These are phyloP conservation scores for Eulemur rufifrons DNA, from an alignment of 2,113 vertebrate genomes.

Conservation along the genomic window DNA sequence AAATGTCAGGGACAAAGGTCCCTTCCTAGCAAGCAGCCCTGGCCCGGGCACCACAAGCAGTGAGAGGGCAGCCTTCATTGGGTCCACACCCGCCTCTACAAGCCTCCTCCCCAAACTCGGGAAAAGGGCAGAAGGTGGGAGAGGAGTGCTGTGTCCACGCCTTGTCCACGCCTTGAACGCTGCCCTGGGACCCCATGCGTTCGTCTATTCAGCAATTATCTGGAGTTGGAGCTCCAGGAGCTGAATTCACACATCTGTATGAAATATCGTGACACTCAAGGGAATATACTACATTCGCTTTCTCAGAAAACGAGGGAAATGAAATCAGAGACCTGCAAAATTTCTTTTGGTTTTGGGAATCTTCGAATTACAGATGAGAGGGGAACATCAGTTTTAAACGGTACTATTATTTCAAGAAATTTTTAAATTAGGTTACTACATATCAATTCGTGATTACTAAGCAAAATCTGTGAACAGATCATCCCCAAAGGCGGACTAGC, in stretches of 20 bases:
- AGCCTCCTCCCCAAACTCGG: neutral
- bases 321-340: neutral
- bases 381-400: neutral
- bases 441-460: neutral
- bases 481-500: neutral
- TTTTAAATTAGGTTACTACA: neutral
- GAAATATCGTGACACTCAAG: neutral
- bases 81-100: neutral
- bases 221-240: neutral
- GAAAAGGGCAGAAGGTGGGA: neutral
- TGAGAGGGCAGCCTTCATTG: fast-evolving
- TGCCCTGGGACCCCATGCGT: fast-evolving
- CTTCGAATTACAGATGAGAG: neutral
- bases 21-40: neutral
- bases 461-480: neutral
- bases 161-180: fast-evolving
- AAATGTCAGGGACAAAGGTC: neutral
- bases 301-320: neutral
- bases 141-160: fast-evolving
- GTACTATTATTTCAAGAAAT: too few species aligned
- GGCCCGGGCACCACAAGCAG: neutral
- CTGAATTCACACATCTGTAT: neutral
- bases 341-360: neutral
- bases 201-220: neutral
- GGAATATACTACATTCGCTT: fast-evolving